These are phyloP conservation scores for Thamnaconus septentrionalis DNA, from an alignment of 2,113 vertebrate genomes.

Conservation along the genomic window DNA sequence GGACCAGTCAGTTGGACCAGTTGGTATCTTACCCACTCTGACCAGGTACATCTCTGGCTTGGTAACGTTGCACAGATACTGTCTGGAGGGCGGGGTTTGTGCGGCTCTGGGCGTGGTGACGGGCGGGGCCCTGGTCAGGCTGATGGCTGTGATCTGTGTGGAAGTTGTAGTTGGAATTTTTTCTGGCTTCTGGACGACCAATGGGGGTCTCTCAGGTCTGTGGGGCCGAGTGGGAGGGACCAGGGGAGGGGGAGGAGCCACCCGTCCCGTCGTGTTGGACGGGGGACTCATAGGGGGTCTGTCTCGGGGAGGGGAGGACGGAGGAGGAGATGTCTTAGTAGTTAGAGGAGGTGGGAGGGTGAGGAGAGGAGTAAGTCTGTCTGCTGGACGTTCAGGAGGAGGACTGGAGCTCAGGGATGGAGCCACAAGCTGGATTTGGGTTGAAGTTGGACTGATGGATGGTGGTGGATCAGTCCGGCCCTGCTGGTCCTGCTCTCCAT, in stretches of 20 bases:
- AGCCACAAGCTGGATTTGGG: slow-evolving; percentile 23
- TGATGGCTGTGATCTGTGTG: slow-evolving; percentile 55
- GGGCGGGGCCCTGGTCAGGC: slow-evolving; percentile 59
- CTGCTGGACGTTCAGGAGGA: slow-evolving; percentile 22
- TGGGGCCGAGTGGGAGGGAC: slow-evolving; percentile 37
- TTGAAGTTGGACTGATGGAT: slow-evolving; percentile 42
- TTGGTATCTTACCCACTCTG: slow-evolving; percentile 70
- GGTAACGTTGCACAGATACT: slow-evolving; percentile 75
- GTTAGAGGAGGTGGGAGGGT: slow-evolving; percentile 38
- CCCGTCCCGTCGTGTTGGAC: slow-evolving; percentile 54
- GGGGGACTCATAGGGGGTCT: slow-evolving; percentile 32
- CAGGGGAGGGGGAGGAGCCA: slow-evolving; percentile 40
- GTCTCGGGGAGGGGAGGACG: slow-evolving; percentile 22
- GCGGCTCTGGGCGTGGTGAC: slow-evolving; percentile 64
- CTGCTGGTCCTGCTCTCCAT: neutral
- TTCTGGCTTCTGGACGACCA: slow-evolving; percentile 31
- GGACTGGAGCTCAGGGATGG: slow-evolving; percentile 35
- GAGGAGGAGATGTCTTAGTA: neutral
- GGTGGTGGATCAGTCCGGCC: slow-evolving; percentile 4
- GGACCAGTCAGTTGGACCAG: neutral
- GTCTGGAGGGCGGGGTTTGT: slow-evolving; percentile 57
- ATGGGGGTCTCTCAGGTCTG: slow-evolving; percentile 32
- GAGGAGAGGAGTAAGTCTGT: slow-evolving; percentile 42
- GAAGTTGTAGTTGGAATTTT: slow-evolving; percentile 40
- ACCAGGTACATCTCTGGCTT: slow-evolving; percentile 79